phyloP scores from a whole-genome alignment of 2,113 vertebrate species.

The Morone saxatilis region DNA sequence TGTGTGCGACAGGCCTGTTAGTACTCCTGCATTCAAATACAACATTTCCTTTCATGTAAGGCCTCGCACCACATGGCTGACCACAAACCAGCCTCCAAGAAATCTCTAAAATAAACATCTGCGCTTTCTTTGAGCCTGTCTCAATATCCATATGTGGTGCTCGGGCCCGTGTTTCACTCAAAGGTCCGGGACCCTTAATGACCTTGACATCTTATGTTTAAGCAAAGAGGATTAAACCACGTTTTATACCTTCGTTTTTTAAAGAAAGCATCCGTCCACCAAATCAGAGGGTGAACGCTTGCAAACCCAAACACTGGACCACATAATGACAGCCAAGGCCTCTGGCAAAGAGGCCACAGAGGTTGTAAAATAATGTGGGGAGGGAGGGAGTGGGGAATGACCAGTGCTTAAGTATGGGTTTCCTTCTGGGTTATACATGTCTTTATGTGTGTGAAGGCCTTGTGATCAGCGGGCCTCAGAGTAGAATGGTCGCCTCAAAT shows the following conservation, averaged over 20 bases:
- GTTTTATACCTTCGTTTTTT: slow-evolving; percentile 71
- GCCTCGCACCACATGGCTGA: slow-evolving; percentile 77
- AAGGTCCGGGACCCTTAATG: slow-evolving; percentile 62
- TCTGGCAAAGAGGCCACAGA: slow-evolving; percentile 72
- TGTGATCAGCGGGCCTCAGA: slow-evolving; percentile 69
- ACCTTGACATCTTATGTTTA: slow-evolving; percentile 65
- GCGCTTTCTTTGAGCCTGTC: slow-evolving; percentile 70
- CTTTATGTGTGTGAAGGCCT: slow-evolving; percentile 68
- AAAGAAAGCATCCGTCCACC: slow-evolving; percentile 66
- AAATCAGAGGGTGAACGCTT: slow-evolving; percentile 78
- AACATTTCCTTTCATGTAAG: slow-evolving; percentile 80
- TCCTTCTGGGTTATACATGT: slow-evolving; percentile 66
- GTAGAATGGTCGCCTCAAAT: slow-evolving; percentile 63
- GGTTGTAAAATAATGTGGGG: slow-evolving; percentile 71
- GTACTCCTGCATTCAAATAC: slow-evolving; percentile 70
- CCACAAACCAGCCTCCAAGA: slow-evolving; percentile 80
- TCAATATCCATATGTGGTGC: slow-evolving; percentile 69
- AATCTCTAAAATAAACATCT: slow-evolving; percentile 84
- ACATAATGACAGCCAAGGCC: slow-evolving; percentile 83
- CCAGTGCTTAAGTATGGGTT: slow-evolving; percentile 76
- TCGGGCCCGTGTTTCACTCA: slow-evolving; percentile 39
- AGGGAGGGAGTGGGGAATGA: slow-evolving; percentile 58
- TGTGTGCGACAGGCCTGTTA: slow-evolving; percentile 58
- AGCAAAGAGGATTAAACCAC: slow-evolving; percentile 68
- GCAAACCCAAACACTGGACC: slow-evolving; percentile 78